phyloP scores from a whole-genome alignment of 2,888 invertebrate genomes.

The Euzophera pinguis region DNA sequence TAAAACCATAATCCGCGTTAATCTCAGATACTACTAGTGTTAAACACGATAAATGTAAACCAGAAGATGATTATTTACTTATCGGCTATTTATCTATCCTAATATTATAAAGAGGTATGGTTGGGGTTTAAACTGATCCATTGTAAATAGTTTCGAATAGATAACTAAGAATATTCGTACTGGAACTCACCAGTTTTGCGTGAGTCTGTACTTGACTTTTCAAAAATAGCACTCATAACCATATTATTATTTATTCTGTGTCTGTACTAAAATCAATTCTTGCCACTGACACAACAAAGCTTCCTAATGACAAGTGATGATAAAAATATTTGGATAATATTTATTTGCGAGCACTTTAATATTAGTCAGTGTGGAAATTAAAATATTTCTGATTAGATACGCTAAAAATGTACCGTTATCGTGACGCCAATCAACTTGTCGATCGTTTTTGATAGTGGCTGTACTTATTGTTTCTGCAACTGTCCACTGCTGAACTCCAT shows the following conservation, averaged over 20 bases:
- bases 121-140: background rate
- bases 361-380: background rate
- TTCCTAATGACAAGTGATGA: background rate
- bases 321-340: no score
- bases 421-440: background rate
- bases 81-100: background rate
- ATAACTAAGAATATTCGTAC: no score
- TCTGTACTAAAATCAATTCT: background rate
- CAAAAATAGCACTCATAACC: no score
- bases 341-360: background rate
- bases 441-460: no score
- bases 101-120: background rate
- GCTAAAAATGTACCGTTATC: conserved; percentile 20
- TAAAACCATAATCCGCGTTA: background rate
- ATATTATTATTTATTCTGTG: no score
- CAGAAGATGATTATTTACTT: background rate
- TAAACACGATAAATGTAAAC: background rate
- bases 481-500: no score
- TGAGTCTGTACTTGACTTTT: no score
- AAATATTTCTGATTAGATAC: conserved; percentile 8
- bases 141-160: no score
- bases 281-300: conserved; percentile 3
- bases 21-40: background rate
- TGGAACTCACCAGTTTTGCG: no score
- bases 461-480: no score